Evolutionary conservation across 2,797 vertebrate species (phyloP).

Genomic region (Tiaroga cobitis): DNA sequence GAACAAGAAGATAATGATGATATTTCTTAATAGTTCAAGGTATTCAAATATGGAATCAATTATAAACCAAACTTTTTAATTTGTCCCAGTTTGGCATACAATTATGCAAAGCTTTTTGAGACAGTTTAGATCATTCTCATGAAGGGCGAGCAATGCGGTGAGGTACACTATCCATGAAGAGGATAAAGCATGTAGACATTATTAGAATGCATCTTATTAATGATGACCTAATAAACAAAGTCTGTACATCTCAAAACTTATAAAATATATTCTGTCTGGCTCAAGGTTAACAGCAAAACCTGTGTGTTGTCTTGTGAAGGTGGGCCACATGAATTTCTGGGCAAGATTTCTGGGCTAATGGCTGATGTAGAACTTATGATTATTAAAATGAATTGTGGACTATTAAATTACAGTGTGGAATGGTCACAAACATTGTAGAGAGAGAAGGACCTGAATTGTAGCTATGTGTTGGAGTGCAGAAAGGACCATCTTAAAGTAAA

Average conservation of each 20-base stretch:
- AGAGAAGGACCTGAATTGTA: neutral
- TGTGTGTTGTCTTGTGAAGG: neutral
- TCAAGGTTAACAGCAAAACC: conserved; percentile 2
- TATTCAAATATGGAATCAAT: neutral
- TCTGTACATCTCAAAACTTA: neutral
- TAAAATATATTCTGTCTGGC: neutral
- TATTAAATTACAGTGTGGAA: neutral
- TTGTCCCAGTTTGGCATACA: neutral
- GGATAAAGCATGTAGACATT: conserved; percentile 29
- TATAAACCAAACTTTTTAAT: neutral
- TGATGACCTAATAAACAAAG: conserved; percentile 33
- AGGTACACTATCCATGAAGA: conserved; percentile 19
- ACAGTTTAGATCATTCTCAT: conserved; percentile 3
- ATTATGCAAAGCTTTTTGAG: conserved; percentile 5
- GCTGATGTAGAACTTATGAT: neutral
- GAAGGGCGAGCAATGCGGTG: neutral
- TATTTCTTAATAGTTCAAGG: neutral
- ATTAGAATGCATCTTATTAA: conserved; percentile 23
- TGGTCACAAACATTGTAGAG: neutral
- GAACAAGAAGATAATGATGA: neutral
- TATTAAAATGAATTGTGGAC: neutral
- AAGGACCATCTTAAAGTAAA: conserved; percentile 13
- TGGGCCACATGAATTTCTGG: conserved; percentile 8
- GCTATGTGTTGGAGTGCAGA: neutral
- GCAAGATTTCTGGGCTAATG: neutral